These are phyloP conservation scores for Hypotaenidia okinawae DNA, from an alignment of 2,797 vertebrate genomes.

Conservation along the genomic window DNA sequence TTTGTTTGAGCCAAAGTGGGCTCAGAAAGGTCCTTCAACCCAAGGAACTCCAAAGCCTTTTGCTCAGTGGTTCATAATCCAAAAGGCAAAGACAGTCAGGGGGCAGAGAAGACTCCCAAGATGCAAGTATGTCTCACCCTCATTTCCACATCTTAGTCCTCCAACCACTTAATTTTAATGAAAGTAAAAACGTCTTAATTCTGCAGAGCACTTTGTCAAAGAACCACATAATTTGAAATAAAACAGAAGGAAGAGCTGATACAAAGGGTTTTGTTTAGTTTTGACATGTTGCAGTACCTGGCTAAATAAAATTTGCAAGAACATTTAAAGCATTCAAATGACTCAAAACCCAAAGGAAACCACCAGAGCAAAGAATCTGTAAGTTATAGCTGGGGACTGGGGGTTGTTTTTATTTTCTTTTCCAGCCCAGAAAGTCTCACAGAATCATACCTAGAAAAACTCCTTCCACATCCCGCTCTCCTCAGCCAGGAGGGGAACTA, in stretches of 20 bases:
- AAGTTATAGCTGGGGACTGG: background rate
- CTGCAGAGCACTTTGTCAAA: background rate
- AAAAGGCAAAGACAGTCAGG: background rate
- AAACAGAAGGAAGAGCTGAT: background rate
- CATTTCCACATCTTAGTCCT: background rate
- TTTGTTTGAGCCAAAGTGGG: background rate
- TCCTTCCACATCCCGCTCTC: background rate
- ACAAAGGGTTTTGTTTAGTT: background rate
- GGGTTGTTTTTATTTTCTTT: background rate
- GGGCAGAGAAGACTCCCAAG: background rate
- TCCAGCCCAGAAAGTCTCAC: background rate
- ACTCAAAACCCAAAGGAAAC: background rate
- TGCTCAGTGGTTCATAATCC: background rate
- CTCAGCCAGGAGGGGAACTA: background rate
- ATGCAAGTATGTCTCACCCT: background rate
- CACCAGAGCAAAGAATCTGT: background rate
- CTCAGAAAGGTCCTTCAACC: background rate
- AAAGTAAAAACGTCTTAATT: background rate
- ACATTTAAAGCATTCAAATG: background rate
- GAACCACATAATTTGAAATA: background rate
- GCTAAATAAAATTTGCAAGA: background rate
- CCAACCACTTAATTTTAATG: background rate
- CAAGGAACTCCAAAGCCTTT: background rate
- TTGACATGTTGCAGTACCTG: background rate
- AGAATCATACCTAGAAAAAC: background rate